Evolutionary conservation across 2,888 invertebrate genomes (phyloP), one percentile per base, ranked within the genome.

Genomic region (Watsonalla binaria): DNA sequence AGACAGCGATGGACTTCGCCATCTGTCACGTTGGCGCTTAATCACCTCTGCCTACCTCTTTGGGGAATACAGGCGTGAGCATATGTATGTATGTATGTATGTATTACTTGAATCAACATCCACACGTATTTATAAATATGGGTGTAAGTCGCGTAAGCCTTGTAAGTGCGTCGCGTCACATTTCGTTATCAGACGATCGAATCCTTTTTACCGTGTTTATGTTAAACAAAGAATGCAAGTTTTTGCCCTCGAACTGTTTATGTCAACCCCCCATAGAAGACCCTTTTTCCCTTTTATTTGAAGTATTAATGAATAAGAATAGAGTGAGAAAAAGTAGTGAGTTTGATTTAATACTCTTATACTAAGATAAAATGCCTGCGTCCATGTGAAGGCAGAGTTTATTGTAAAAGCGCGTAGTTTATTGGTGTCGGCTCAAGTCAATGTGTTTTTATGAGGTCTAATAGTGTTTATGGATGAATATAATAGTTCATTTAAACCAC

Each of bases 241-340:
- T 89, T 88, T 89, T 87, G 73, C 59, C 13, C 33, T 0, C 45
- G 37, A 63, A 75, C 83, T 74, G 80, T 88, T 88, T 89, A 89
- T 86, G 86, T 88, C 86, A 86, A 63, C 86, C 87, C 87, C 86
- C 89, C 84, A 85, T 80, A 69, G 81, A 64, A 60, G 56, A 51
- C 53, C 59, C 74, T 83, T 87, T 85, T 90, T 86, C 82, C 80
- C 62, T 70, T 24, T 88, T 86, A 89, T 89, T 86, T 84, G 80
- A 86, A 86, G 89, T 66, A 78, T 90, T 84, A 86, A 89, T 90
- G 88, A 90, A 90, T 90, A 89, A 80, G 74, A 85, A 88, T 87
- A 76, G 65, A 70, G 74, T 64, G 65, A 75, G 82, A 89, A 88
- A 87, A 90, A 88, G 77, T 68, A 67, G 65, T 64, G 66, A 24